Percentiles rank a stretch among this genome's conserved stretches.
These are phyloP conservation scores for Hyposoter dolosus DNA, from an alignment of 2,888 invertebrate species.

Conservation along the genomic window DNA sequence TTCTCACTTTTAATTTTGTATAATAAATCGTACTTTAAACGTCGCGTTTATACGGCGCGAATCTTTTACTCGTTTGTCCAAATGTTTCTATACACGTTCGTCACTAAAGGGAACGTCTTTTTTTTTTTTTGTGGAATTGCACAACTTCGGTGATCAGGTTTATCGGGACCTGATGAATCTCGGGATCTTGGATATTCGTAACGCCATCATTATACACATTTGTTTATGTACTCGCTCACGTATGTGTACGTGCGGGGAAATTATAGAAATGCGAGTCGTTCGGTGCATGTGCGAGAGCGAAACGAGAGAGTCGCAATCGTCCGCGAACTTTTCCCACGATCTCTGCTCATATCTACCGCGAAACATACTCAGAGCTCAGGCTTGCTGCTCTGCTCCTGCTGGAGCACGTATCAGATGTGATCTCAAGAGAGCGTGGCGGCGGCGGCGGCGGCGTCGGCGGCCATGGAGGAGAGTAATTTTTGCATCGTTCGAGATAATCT, in stretches of 20 bases:
- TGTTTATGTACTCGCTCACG: background rate
- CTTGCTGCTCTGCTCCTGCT: conserved; percentile 22
- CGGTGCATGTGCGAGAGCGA: conserved; percentile 52
- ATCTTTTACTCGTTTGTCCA: too few relatives aligned
- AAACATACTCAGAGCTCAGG: conserved; percentile 35
- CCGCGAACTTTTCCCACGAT: conserved; percentile 71
- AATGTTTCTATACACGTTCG: too few relatives aligned
- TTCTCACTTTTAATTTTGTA: background rate
- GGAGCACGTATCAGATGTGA: conserved; percentile 71
- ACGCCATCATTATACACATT: conserved; percentile 25
- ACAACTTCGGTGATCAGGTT: background rate
- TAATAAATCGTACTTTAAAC: background rate
- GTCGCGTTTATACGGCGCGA: too few relatives aligned
- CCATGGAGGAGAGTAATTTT: conserved; percentile 70
- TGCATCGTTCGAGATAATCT: conserved; percentile 73
- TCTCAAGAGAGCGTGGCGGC: conserved; percentile 67
- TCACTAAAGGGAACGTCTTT: too few relatives aligned
- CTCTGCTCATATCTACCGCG: conserved; percentile 58
- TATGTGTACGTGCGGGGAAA: conserved; percentile 9
- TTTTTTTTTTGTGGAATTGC: background rate
- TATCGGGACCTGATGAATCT: background rate
- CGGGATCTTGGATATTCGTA: background rate
- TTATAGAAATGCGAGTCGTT: conserved; percentile 44
- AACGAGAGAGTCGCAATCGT: conserved; percentile 65
- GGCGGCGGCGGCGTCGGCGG: conserved; percentile 18